Evolutionary conservation across 2,797 vertebrate genomes (phyloP).

Genomic region (Alectoris magna): DNA sequence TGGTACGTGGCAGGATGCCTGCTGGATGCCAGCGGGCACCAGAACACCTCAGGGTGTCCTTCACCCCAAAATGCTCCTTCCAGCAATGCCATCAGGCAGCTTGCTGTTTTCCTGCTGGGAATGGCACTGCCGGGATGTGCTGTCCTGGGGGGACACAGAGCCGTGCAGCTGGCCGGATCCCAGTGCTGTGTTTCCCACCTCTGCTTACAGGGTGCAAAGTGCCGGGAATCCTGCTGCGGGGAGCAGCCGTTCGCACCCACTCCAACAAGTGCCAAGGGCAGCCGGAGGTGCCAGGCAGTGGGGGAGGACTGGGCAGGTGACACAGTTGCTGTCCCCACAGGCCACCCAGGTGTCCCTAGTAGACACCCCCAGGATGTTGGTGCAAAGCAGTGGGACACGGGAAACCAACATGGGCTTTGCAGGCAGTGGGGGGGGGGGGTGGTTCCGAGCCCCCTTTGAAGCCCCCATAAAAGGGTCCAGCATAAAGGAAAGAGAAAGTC

Average conservation of each 20-base stretch:
- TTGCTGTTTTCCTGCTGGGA: not conserved
- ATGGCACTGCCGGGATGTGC: not conserved
- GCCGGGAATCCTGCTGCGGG: constrained; percentile 38
- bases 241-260: constrained; percentile 48
- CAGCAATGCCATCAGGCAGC: not conserved
- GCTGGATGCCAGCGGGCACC: not conserved
- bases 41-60: not conserved
- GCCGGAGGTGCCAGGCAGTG: constrained; percentile 10
- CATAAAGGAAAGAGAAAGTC: constrained; percentile 69
- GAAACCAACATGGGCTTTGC: constrained; percentile 37
- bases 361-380: not conserved
- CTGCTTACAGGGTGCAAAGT: constrained; percentile 66
- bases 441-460: constrained; percentile 59
- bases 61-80: not conserved
- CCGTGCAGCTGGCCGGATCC: constrained; percentile 41
- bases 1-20: not conserved
- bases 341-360: constrained; percentile 21
- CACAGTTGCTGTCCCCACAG: not conserved
- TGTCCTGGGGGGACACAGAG: not conserved
- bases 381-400: not conserved
- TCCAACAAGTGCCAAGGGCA: constrained; percentile 25
- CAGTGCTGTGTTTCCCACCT: constrained; percentile 65
- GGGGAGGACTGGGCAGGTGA: not conserved
- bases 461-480: constrained; percentile 50
- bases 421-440: not conserved